Conservation (phyloP, 2,113 vertebrate genomes). For the Hippopotamus amphibius region DNA sequence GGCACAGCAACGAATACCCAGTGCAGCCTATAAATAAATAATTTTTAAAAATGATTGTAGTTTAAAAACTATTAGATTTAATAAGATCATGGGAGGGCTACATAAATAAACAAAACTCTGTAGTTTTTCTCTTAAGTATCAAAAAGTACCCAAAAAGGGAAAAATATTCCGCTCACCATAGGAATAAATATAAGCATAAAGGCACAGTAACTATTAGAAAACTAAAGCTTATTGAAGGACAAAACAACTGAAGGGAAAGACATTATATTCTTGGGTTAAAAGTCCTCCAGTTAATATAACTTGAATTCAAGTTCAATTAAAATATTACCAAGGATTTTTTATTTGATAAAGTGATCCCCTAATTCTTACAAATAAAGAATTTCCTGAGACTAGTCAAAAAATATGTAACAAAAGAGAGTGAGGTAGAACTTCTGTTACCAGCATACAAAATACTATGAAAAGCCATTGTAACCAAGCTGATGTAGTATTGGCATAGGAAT, state of each 20-base stretch:
- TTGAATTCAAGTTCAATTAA: constrained; percentile 14
- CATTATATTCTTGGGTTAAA: background rate
- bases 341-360: background rate
- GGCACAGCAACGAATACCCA: no score
- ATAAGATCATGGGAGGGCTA: background rate
- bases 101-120: background rate
- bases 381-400: background rate
- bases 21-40: no score
- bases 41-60: background rate
- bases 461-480: background rate
- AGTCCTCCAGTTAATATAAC: background rate
- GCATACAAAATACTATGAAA: background rate
- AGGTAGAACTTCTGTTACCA: background rate
- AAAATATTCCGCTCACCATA: background rate
- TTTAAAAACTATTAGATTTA: constrained; percentile 40
- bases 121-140: background rate
- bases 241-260: background rate
- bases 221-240: background rate
- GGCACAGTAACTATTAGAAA: background rate
- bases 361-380: background rate
- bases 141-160: background rate
- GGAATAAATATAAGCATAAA: background rate
- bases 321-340: background rate
- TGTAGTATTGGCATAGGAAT: background rate
- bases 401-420: background rate